phyloP scores from a whole-genome alignment of 2,113 vertebrate species.

The Varanus komodoensis region DNA sequence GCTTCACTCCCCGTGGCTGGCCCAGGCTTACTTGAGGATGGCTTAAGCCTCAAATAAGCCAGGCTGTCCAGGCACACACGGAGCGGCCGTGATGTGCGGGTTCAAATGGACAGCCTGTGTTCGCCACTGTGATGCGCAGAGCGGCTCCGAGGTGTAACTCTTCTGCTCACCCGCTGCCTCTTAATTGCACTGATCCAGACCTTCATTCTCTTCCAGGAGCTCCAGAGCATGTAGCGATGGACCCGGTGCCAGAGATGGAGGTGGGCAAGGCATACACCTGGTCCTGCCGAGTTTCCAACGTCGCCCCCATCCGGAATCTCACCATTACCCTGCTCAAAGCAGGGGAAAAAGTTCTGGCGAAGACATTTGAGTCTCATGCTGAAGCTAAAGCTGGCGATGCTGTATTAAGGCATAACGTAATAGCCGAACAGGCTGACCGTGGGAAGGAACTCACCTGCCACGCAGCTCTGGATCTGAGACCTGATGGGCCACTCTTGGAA shows the following conservation, averaged over 20 bases:
- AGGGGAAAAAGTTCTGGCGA: conserved; percentile 76
- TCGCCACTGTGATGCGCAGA: too few relatives aligned
- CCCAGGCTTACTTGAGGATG: too few relatives aligned
- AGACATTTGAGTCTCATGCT: conserved; percentile 79
- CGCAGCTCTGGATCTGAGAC: conserved; percentile 81
- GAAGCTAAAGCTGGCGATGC: conserved; percentile 35
- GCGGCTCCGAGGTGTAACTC: background rate
- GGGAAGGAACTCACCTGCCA: conserved; percentile 82
- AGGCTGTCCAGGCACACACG: too few relatives aligned
- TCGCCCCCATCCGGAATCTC: conserved; percentile 86
- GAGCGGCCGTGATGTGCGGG: too few relatives aligned
- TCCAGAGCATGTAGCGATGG: conserved; percentile 57
- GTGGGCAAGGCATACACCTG: conserved; percentile 79
- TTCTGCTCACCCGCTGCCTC: background rate
- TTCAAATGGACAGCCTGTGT: too few relatives aligned
- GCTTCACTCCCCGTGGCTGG: background rate
- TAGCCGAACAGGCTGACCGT: conserved; percentile 72
- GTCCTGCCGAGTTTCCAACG: conserved; percentile 83
- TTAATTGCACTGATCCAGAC: background rate
- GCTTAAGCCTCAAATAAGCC: too few relatives aligned
- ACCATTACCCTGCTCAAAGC: conserved; percentile 81
- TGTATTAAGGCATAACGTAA: conserved; percentile 70
- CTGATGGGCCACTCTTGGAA: conserved; percentile 72
- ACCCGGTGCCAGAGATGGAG: conserved; percentile 57
- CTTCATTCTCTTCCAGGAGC: conserved; percentile 31